These are phyloP conservation scores for Plectropomus leopardus DNA, from an alignment of 2,113 vertebrate genomes.

Conservation along the genomic window DNA sequence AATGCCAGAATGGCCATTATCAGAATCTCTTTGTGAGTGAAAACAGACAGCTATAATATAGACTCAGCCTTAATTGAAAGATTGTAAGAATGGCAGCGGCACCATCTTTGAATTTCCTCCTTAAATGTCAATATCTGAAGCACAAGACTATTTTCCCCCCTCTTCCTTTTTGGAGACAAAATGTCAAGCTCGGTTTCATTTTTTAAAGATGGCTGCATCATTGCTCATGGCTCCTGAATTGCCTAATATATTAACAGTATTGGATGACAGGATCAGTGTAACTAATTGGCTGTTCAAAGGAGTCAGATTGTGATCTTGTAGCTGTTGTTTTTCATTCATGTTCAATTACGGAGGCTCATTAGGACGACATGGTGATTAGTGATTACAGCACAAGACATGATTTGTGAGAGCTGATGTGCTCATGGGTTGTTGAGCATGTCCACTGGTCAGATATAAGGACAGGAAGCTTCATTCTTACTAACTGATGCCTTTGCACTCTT, in stretches of 20 bases:
- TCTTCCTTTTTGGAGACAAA: constrained; percentile 55
- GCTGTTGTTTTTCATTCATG: constrained; percentile 54
- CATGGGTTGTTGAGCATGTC: background rate
- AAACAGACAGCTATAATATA: constrained; percentile 74
- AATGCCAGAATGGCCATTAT: constrained; percentile 86
- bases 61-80: constrained; percentile 79
- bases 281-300: constrained; percentile 61
- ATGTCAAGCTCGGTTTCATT: constrained; percentile 69
- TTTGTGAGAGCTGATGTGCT: constrained; percentile 23
- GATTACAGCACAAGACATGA: constrained; percentile 14
- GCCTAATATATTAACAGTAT: constrained; percentile 34
- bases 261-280: constrained; percentile 33
- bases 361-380: constrained; percentile 46
- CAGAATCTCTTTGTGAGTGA: constrained; percentile 72
- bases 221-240: constrained; percentile 28
- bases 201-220: constrained; percentile 55
- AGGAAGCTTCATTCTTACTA: background rate
- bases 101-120: constrained; percentile 52
- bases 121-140: constrained; percentile 79
- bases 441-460: background rate
- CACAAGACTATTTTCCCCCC: constrained; percentile 3
- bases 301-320: constrained; percentile 35
- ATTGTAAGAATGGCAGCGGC: constrained; percentile 61
- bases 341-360: constrained; percentile 58
- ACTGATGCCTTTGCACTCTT: background rate